Conservation (phyloP, 2,888 invertebrate species). For the Caenorhabditis imperialis region DNA sequence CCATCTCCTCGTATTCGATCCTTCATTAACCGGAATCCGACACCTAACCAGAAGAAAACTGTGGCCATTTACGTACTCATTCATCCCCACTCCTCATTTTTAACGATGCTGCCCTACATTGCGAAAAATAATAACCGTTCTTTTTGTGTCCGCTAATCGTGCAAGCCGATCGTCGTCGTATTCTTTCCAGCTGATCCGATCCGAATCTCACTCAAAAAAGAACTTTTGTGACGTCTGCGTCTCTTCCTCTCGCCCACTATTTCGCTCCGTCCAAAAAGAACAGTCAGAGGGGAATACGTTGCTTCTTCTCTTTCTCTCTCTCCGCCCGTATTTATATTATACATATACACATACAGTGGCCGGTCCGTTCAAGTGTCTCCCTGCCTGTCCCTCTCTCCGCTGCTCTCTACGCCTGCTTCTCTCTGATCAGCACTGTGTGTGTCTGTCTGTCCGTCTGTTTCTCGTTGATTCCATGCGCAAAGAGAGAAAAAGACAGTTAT, state of each 20-base stretch:
- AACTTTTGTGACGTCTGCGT: slow-evolving; percentile 21
- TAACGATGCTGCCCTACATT: slow-evolving; percentile 48
- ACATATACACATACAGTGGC: slow-evolving; percentile 54
- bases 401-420: slow-evolving; percentile 19
- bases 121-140: slow-evolving; percentile 54
- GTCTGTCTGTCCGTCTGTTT: slow-evolving; percentile 21
- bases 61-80: slow-evolving; percentile 24
- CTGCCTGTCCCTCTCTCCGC: slow-evolving; percentile 1
- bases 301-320: slow-evolving; percentile 8
- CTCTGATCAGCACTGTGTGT: slow-evolving; percentile 20
- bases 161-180: slow-evolving; percentile 44
- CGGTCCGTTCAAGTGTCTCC: slow-evolving; percentile 49
- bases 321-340: slow-evolving; percentile 50
- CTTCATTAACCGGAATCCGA: slow-evolving; percentile 10
- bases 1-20: neutral
- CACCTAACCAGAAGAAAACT: neutral
- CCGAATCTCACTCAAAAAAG: slow-evolving; percentile 29
- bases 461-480: slow-evolving; percentile 27
- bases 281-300: slow-evolving; percentile 41
- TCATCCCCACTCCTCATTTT: slow-evolving; percentile 14
- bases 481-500: slow-evolving; percentile 40
- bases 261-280: slow-evolving; percentile 21
- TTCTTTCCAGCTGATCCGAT: slow-evolving; percentile 30
- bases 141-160: slow-evolving; percentile 34
- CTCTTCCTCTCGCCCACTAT: slow-evolving; percentile 13